Base-by-base conservation (phyloP, 2,113 vertebrate species). In the Atlantisia rogersi region DNA sequence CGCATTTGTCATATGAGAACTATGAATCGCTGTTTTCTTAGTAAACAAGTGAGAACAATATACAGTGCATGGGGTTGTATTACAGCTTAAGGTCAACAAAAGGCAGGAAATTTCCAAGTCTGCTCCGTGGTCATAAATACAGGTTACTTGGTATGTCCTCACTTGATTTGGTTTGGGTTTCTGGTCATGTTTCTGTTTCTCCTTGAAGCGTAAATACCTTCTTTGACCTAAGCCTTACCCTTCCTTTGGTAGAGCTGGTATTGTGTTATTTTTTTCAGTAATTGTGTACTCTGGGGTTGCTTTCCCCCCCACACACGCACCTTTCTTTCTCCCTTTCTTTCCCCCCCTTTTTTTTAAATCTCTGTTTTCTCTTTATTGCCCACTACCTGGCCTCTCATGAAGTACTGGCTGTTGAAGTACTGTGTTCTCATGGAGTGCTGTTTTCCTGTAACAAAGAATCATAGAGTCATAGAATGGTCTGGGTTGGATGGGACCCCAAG, bases 41-140 rank as follows among this genome's bases (percentile, higher is more conserved):
- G 60, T 53, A 64, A 39, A 56, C 64, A 42, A 60, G 44, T 19
- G 83, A 91, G 74, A 91, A 79, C 64, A 68, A 76, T 6, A 1
- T 19, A 21, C 21, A 2, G 53, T n/a, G 31, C 0, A 0, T 37
- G 78, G 15, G 22, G 15, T 35, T 83, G 46, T 64, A 8, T 22
- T 10, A 0, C 68, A 24, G 18, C 60, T 75, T 8, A 5, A 78
- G 50, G 50, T 55, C 59, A 60, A 35, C 79, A 80, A 4, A 65
- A 48, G 31, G n/a, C 18, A 81, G 35, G 32, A 88, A 40, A 92
- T 81, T 59, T 48, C 81, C 69, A 60, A 19, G 15, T 50, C 40
- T 68, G 11, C 76, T 69, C 42, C 12, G 0, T 73, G 53, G 17
- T 46, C 42, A 15, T 60, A 82, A 76, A 28, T 60, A 15, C 15